Base-by-base conservation (phyloP, 2,888 invertebrate species). In the Chaetogeoica ovagalla region DNA sequence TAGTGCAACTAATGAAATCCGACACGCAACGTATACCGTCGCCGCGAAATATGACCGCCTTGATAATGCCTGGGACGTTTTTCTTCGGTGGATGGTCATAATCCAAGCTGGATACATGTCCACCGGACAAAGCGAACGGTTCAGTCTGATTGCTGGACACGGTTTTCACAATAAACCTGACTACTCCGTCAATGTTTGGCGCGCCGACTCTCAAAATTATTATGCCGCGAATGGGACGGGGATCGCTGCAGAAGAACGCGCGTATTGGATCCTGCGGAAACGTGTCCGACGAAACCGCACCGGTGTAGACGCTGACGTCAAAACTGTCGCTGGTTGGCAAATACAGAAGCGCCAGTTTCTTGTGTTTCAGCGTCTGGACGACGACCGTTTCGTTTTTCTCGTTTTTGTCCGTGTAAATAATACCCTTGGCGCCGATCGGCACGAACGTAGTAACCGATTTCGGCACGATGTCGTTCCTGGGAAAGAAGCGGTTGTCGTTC, bases 1-100 rank as follows among this genome's bases (percentile, higher is more conserved):
- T 70, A 0, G 70, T 71, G 8, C 23, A 19, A 3, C 52, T 11
- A 19, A 79, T 79, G 5, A 39, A 48, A 62, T 79, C 77, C 5
- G 69, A 70, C 17, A 79, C 13, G 23, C 77, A 79, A 15, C 15
- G 70, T 55, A 79, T 63, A 52, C 77, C 77, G 7, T 63, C 4
- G 9, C 77, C 77, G 17, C 77, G 77, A 55, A 79, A 70, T 23
- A 79, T 23, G 17, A 79, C 39, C 11, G 30, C 70, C n/a, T 79
- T 62, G 3, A 79, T 9, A 21, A 71, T 39, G 17, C 77, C 77
- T 0, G 62, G 55, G 11, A 63, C 39, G n/a, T 71, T 55, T 17
- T 70, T 77, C 13, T 70, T 70, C 4, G 60, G 70, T 6, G 70
- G 70, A n/a, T 19, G 63, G n/a, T 57, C 52, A 19, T 55, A 71